These are phyloP conservation scores for Neoarius graeffei DNA, from an alignment of 2,113 vertebrate species.

Conservation along the genomic window DNA sequence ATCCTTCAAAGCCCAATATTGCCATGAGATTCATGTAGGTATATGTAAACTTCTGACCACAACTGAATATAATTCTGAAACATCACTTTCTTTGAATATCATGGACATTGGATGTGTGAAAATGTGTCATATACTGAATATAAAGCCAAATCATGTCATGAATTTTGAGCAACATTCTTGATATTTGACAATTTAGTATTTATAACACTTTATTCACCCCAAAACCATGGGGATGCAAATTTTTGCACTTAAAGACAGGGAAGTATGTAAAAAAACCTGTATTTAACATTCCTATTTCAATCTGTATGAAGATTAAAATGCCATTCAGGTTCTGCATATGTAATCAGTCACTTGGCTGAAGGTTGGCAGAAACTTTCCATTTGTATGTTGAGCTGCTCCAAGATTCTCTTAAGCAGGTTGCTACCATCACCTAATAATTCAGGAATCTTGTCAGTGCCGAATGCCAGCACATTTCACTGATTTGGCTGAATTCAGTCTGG, in stretches of 20 bases:
- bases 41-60: no score
- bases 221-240: neutral
- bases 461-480: conserved; percentile 31
- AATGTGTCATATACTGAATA: neutral
- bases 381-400: neutral
- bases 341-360: neutral
- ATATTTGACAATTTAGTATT: neutral
- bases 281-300: neutral
- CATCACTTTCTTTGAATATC: neutral
- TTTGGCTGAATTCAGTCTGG: conserved; percentile 39
- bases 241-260: neutral
- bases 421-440: conserved; percentile 39
- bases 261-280: neutral
- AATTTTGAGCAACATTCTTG: neutral
- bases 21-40: no score
- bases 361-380: neutral
- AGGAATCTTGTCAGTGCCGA: conserved; percentile 25
- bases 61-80: neutral
- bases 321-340: neutral
- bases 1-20: no score
- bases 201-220: neutral
- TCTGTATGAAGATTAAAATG: neutral
- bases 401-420: conserved; percentile 14
- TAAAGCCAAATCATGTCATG: neutral
- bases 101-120: neutral